Percentiles rank a stretch among this genome's conserved stretches.
phyloP scores from a whole-genome alignment of 2,113 vertebrate genomes.

The Daubentonia madagascariensis region DNA sequence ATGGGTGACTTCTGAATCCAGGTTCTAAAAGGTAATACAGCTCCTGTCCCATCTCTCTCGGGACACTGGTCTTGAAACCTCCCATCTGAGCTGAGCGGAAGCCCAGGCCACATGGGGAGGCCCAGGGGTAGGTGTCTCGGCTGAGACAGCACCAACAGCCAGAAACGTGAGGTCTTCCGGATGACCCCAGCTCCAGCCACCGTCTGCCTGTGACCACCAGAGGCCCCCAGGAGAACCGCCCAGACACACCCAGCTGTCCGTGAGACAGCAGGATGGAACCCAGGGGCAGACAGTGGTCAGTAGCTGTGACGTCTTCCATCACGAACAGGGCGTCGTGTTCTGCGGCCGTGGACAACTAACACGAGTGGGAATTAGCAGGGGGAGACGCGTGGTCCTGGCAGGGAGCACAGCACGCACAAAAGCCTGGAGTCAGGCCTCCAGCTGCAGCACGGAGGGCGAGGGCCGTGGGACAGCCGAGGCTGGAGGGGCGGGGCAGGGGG shows the following conservation, averaged over 20 bases:
- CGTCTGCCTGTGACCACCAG: rapidly evolving
- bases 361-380: background rate
- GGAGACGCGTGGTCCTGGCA: background rate
- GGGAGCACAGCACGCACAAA: background rate
- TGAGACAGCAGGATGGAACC: background rate
- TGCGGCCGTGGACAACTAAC: background rate
- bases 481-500: background rate
- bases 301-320: too few species aligned
- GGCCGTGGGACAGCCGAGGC: too few species aligned
- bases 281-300: background rate
- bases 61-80: background rate
- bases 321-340: background rate
- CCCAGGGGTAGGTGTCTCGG: background rate
- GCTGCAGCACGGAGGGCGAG: background rate
- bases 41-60: background rate
- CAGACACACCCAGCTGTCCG: background rate
- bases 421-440: background rate
- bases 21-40: too few species aligned
- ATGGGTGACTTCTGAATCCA: background rate
- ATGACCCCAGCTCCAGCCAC: background rate
- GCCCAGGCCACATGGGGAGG: too few species aligned
- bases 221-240: background rate
- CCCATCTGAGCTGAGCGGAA: background rate
- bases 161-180: too few species aligned
- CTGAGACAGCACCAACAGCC: background rate